phyloP scores from a whole-genome alignment of 2,797 vertebrate genomes.

The Acipenser transmontanus region DNA sequence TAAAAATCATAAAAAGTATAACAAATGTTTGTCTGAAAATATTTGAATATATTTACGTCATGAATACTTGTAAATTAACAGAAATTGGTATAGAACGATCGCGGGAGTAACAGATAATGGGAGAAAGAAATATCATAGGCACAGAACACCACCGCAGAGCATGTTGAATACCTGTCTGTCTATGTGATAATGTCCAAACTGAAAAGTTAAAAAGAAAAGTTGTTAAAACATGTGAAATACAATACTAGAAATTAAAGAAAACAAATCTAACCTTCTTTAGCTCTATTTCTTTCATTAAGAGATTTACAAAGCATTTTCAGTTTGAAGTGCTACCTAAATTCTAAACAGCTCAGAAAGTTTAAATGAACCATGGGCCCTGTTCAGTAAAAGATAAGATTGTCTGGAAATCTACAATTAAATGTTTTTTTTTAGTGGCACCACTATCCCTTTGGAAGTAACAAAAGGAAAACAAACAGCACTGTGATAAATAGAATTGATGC shows the following conservation, averaged over 20 bases:
- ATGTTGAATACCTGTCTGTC: slow-evolving; percentile 58
- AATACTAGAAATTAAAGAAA: slow-evolving; percentile 7
- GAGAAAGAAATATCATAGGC: slow-evolving; percentile 27
- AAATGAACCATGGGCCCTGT: too few relatives aligned
- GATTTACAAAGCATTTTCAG: too few relatives aligned
- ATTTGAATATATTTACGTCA: slow-evolving; percentile 2
- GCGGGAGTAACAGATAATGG: slow-evolving; percentile 32
- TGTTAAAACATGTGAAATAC: slow-evolving; percentile 42
- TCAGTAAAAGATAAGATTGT: too few relatives aligned
- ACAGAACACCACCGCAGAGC: slow-evolving; percentile 41
- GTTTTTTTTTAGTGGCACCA: too few relatives aligned
- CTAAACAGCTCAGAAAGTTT: too few relatives aligned
- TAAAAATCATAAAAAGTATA: background rate
- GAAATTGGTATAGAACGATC: slow-evolving; percentile 64
- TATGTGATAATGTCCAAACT: slow-evolving; percentile 70
- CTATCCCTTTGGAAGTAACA: too few relatives aligned
- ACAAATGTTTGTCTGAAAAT: background rate
- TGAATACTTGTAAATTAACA: slow-evolving; percentile 60
- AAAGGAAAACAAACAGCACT: too few relatives aligned
- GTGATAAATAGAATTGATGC: too few relatives aligned
- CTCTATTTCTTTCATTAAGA: too few relatives aligned
- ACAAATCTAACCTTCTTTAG: too few relatives aligned
- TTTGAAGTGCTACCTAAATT: too few relatives aligned
- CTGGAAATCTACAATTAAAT: too few relatives aligned
- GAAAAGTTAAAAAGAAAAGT: slow-evolving; percentile 60